phyloP scores from a whole-genome alignment of 2,888 invertebrate genomes.

The Drosophila sordidula region DNA sequence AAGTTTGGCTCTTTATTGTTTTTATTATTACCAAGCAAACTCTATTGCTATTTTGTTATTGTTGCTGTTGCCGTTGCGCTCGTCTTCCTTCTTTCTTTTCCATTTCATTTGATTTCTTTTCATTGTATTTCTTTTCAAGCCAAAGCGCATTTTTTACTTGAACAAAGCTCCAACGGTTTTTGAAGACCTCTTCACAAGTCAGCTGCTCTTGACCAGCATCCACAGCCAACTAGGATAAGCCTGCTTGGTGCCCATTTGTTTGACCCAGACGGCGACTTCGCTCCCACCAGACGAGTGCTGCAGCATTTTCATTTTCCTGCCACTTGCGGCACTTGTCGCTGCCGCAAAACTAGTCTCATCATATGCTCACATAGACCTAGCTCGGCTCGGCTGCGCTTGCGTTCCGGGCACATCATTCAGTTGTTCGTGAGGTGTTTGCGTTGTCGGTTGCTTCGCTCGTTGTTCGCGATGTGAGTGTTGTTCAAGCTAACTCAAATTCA shows the following conservation, averaged over 20 bases:
- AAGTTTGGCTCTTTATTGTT: slow-evolving; percentile 71
- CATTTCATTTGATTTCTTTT: slow-evolving; percentile 34
- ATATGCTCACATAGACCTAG: slow-evolving; percentile 27
- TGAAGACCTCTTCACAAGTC: background rate
- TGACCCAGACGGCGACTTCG: slow-evolving; percentile 37
- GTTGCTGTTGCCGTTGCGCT: slow-evolving; percentile 35
- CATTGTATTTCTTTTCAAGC: slow-evolving; percentile 24
- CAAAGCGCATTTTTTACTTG: slow-evolving; percentile 26
- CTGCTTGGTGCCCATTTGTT: slow-evolving; percentile 10
- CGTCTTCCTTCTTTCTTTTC: slow-evolving; percentile 56
- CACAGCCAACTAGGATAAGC: slow-evolving; percentile 7
- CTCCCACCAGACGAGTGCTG: slow-evolving; percentile 6
- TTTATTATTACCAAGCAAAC: slow-evolving; percentile 56
- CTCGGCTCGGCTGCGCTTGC: slow-evolving; percentile 34
- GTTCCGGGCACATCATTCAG: slow-evolving; percentile 64
- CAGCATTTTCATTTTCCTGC: slow-evolving; percentile 45
- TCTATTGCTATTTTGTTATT: slow-evolving; percentile 39
- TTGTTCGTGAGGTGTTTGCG: slow-evolving; percentile 78
- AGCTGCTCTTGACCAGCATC: slow-evolving; percentile 6
- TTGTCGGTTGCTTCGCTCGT: slow-evolving; percentile 68
- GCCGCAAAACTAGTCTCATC: slow-evolving; percentile 67
- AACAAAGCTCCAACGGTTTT: slow-evolving; percentile 49
- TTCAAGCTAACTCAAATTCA: background rate
- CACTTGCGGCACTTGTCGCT: slow-evolving; percentile 48
- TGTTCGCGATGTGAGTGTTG: slow-evolving; percentile 51